These are phyloP conservation scores for Lamprologus callipterus DNA, from an alignment of 2,113 vertebrate genomes.

Conservation along the genomic window DNA sequence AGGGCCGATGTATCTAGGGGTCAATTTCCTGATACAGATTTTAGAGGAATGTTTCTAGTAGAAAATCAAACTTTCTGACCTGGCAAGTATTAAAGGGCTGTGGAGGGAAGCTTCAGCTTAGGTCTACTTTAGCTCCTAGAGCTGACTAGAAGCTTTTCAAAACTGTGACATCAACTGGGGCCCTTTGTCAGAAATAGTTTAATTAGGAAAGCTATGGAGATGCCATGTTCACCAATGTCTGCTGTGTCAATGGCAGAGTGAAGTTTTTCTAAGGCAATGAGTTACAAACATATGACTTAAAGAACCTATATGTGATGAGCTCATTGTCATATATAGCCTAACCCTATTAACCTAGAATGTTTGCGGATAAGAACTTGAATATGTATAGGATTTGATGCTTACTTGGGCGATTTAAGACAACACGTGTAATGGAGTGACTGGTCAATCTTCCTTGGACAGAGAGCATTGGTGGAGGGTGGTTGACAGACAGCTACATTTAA, in stretches of 20 bases:
- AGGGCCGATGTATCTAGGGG: not conserved
- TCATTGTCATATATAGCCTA: not conserved
- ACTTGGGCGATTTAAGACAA: not conserved
- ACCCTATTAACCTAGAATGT: not conserved
- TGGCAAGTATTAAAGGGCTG: not conserved
- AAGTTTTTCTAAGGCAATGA: not conserved
- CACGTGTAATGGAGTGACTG: not conserved
- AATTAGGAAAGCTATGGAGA: not conserved
- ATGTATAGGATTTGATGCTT: not conserved
- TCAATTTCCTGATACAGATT: not conserved
- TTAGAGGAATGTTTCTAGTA: not conserved
- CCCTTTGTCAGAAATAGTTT: not conserved
- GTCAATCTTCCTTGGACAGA: not conserved
- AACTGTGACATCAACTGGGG: not conserved
- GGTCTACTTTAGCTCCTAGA: not conserved
- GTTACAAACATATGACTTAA: not conserved
- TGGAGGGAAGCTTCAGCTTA: not conserved
- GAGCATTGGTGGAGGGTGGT: not conserved
- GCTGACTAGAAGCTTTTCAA: not conserved
- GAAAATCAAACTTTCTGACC: not conserved
- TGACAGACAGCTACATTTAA: not conserved
- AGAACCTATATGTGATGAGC: not conserved
- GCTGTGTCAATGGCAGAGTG: not conserved
- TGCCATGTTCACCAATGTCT: not conserved
- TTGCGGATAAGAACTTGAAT: not conserved